Base-by-base conservation (phyloP, 2,797 vertebrate species). In the Hydrophis major region DNA sequence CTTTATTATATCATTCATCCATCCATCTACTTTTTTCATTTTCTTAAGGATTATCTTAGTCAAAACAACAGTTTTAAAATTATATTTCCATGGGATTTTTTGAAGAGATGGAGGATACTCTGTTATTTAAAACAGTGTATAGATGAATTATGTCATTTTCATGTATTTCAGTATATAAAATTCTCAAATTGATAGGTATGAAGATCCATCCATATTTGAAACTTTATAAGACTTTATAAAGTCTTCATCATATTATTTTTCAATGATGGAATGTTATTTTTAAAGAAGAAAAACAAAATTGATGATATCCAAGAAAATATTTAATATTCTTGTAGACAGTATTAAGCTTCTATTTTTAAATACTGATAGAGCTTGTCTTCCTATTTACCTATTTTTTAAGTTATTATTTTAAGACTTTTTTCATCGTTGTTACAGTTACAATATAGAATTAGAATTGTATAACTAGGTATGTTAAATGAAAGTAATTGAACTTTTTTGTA, bases 401-500 rank as follows among this genome's bases (percentile, higher is more conserved):
- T 47, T 50, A n/a, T 27, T 57, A 86, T 91, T 57, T 91, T 11
- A 87, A 32, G 20, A 37, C 22, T 61, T 87, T 63, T 42, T 92
- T 94, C 93, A 37, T 37, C 92, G 92, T 86, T 7, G n/a, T n/a
- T 91, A 89, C n/a, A 22, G 32, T 13, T 60, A 42, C 25, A 50
- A 89, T 10, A 61, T 50, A 95, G 92, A 90, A 93, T 91, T 93
- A 8, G 0, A 89, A 89, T 78, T 87, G 94, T 86, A 2, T 89
- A 92, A 95, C 88, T 0, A 63, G 6, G 55, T 94, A 42, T 94
- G 86, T 37, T 94, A 92, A 92, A 90, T 63, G 61, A 57, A 92
- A 92, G 89, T 60, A 66, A 55, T 94, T 93, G 96, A 92, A 89
- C 92, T 93, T 97, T 94, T 97, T 97, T 89, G 50, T 94, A 99